Conservation (phyloP, 2,888 invertebrate genomes). For the Tyria jacobaeae region DNA sequence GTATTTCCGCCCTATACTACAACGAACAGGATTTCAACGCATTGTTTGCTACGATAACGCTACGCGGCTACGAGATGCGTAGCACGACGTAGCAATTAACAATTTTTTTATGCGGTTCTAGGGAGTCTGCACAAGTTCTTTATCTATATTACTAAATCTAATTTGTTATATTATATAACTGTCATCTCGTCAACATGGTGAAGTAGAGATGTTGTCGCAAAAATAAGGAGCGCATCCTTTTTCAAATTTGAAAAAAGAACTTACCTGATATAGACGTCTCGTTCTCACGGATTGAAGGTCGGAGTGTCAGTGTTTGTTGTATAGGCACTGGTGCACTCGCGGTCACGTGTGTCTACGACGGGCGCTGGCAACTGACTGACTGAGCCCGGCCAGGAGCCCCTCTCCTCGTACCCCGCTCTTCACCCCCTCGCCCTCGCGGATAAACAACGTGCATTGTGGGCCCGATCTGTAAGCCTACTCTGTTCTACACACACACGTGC, state of each 20-base stretch:
- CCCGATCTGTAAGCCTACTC: constrained; percentile 78
- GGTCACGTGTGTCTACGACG: constrained; percentile 68
- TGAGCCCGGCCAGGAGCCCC: constrained; percentile 82
- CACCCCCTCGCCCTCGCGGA: constrained; percentile 76
- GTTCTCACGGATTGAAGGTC: constrained; percentile 84
- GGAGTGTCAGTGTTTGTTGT: constrained; percentile 69
- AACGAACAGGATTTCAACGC: constrained; percentile 37
- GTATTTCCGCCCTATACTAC: constrained; percentile 41
- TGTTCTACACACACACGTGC: constrained; percentile 64
- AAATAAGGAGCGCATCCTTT: constrained; percentile 41
- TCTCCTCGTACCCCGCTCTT: constrained; percentile 58
- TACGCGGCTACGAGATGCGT: constrained; percentile 50
- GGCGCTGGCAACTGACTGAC: constrained; percentile 77
- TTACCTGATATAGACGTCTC: constrained; percentile 83
- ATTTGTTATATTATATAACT: constrained; percentile 51
- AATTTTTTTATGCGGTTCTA: background rate
- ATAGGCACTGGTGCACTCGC: constrained; percentile 71
- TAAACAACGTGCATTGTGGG: constrained; percentile 86
- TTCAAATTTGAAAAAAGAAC: constrained; percentile 59
- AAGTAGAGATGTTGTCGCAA: constrained; percentile 7
- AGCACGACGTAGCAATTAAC: constrained; percentile 50
- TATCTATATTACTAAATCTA: constrained; percentile 15
- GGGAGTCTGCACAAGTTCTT: background rate
- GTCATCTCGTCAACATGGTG: constrained; percentile 23
- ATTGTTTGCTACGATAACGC: constrained; percentile 52